phyloP scores from a whole-genome alignment of 2,888 invertebrate species.

The Megastigmus dorsalis region DNA sequence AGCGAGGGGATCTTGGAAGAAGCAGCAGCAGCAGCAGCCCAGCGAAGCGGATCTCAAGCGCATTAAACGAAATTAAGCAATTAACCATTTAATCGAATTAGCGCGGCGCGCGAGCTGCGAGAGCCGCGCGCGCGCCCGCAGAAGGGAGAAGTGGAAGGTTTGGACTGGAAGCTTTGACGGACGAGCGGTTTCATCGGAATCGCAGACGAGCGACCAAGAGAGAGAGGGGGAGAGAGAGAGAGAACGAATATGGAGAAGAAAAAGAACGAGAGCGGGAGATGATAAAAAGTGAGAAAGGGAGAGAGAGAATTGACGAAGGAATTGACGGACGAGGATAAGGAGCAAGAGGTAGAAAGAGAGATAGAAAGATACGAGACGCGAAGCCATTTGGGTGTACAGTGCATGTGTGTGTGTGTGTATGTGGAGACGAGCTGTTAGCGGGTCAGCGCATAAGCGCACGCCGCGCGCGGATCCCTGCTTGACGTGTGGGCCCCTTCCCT shows the following conservation, averaged over 20 bases:
- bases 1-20: slow-evolving; percentile 35
- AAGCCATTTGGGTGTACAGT: slow-evolving; percentile 30
- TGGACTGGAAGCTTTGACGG: slow-evolving; percentile 50
- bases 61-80: slow-evolving; percentile 72
- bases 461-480: slow-evolving; percentile 52
- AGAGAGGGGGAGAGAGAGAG: background rate
- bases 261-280: background rate
- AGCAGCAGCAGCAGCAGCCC: too few species aligned
- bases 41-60: slow-evolving; percentile 63
- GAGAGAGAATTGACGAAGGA: slow-evolving; percentile 25
- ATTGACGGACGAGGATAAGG: slow-evolving; percentile 36
- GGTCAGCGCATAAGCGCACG: slow-evolving; percentile 51
- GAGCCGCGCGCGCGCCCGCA: slow-evolving; percentile 49
- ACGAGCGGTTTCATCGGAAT: slow-evolving; percentile 46
- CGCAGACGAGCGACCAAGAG: slow-evolving; percentile 30
- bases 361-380: slow-evolving; percentile 32
- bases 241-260: background rate
- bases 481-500: slow-evolving; percentile 60
- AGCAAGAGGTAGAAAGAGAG: slow-evolving; percentile 18
- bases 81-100: slow-evolving; percentile 72
- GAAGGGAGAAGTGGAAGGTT: slow-evolving; percentile 50
- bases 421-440: slow-evolving; percentile 52
- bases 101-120: slow-evolving; percentile 64
- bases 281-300: slow-evolving; percentile 1
- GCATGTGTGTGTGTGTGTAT: too few species aligned